Evolutionary conservation across 2,113 vertebrate species (phyloP), one percentile per base, ranked within the genome.

Genomic region (Amia ocellicauda): DNA sequence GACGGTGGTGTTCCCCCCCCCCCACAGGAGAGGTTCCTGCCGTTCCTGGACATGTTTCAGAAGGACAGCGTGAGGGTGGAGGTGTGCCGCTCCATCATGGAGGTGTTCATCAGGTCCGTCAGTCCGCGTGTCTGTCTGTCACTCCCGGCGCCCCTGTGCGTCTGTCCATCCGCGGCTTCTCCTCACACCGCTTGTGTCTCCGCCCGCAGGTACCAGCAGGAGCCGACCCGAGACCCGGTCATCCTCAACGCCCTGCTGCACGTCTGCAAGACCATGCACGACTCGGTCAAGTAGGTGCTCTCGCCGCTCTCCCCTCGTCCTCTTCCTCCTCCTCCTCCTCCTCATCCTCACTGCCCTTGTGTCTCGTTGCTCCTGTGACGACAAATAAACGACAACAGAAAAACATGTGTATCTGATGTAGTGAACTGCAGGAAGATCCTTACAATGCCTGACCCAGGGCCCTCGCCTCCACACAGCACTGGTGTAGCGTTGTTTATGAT

Each of bases 41-140:
- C 95, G 0, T 99, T 98, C 77, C 74, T 99, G 50, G 97, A 99
- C 83, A 99, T 99, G 96, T 99, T 99, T 81, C 97, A 99, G 77
- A 99, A 98, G 69, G 97, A 99, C 74, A 91, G 85, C 7, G 95
- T 99, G 59, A 88, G 94, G 69, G 96, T 99, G 61, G 96, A 96
- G 68, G 94, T 99, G 68, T 99, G 97, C 82, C 92, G 93, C 59
- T 89, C 86, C 80, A 97, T 99, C 80, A 97, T 96, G 94, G 94
- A 97, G 66, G 91, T 93, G 74, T 99, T 99, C 71, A 96, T 98
- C 80, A 96, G 88, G 97, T 97, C 81, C 83, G 93, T 83, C 31
- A 16, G 47, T 24, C 28, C 49, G 3, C 28, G 14, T 50, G 45
- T 23, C 22, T 43, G 16, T 29, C 31, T 19, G n/a, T 26, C 5